Evolutionary conservation across 2,113 vertebrate genomes (phyloP), one percentile per base, ranked within the genome.

Genomic region (Zosterops lateralis): DNA sequence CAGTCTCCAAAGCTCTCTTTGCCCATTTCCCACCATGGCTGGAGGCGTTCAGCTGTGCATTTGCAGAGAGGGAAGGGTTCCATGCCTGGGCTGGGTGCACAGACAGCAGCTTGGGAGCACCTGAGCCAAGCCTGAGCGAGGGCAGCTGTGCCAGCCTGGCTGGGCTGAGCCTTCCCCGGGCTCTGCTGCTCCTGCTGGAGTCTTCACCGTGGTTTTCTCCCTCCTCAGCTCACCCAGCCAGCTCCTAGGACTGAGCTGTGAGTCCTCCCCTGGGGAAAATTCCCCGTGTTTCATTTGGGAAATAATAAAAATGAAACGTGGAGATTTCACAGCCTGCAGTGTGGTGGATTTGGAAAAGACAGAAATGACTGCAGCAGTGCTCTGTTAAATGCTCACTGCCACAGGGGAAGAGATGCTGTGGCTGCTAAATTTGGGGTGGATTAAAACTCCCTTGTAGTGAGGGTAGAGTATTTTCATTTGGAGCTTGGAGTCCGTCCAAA

Each of bases 371-470:
- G 89, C 60, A 29, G 89, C 4, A 53, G 48, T 34, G 24, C 31
- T 88, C 53, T 92, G 58, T 14, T 83, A 62, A 82, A 54, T 31
- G 64, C 50, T 82, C 12, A 0, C 14, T 81, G 89, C 80, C 70
- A 65, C 5, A 0, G 77, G 76, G 79, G 68, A 83, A 54, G 60
- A 61, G 71, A 81, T 61, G 84, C 16, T 73, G 71, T 44, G 10
- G n/a, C 71, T 89, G 83, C 89, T 93, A 73, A 87, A 94, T 93
- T 89, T 87, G 92, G 62, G 62, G 38, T 75, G 77, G 92, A 89
- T 93, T 95, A 78, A 78, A 92, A 72, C 92, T 93, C 77, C 61
- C 76, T 84, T 45, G 61, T 80, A 88, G 47, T n/a, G 61, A 77
- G 90, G 83, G 40, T 48, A 89, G 77, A 84, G 61, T 32, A 42